Percentiles rank a stretch among this genome's conserved stretches.
Evolutionary conservation across 2,797 vertebrate species (phyloP).

Genomic region (Poecilia wingei): DNA sequence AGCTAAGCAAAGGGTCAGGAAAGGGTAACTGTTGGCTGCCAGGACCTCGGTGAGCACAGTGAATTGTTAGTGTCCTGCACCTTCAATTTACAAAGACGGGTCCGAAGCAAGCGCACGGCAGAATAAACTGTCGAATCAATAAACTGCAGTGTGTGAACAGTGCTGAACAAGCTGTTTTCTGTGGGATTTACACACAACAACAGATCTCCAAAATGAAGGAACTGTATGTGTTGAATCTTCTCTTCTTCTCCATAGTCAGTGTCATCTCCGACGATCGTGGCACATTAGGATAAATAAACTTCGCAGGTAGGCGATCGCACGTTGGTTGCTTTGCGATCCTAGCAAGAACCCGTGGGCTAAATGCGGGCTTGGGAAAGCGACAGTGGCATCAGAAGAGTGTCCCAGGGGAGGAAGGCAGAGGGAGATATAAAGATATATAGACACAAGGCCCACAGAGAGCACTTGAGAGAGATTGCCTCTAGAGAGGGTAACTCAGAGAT

Average conservation of each 20-base stretch:
- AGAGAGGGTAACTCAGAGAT: slow-evolving; percentile 49
- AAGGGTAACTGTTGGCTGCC: slow-evolving; percentile 38
- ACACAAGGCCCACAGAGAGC: slow-evolving; percentile 37
- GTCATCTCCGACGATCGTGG: slow-evolving; percentile 31
- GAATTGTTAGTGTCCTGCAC: slow-evolving; percentile 51
- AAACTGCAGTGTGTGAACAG: slow-evolving; percentile 48
- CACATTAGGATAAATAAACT: slow-evolving; percentile 64
- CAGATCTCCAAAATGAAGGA: neutral
- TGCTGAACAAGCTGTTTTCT: slow-evolving; percentile 70
- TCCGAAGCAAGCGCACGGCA: slow-evolving; percentile 56
- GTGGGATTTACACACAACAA: slow-evolving; percentile 48
- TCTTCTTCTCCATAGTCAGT: slow-evolving; percentile 30
- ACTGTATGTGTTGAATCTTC: slow-evolving; percentile 30
- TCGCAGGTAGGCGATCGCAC: slow-evolving; percentile 36
- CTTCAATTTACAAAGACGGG: slow-evolving; percentile 60
- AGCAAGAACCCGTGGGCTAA: slow-evolving; percentile 49
- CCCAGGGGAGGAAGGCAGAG: slow-evolving; percentile 27
- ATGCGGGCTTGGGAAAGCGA: slow-evolving; percentile 51
- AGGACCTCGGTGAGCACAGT: slow-evolving; percentile 14
- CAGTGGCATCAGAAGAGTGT: slow-evolving; percentile 34
- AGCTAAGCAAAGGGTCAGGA: slow-evolving; percentile 25
- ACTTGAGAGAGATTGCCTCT: slow-evolving; percentile 53
- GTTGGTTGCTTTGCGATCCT: slow-evolving; percentile 29
- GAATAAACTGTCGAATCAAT: slow-evolving; percentile 71
- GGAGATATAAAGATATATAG: slow-evolving; percentile 50